Evolutionary conservation across 2,888 invertebrate genomes (phyloP), one percentile per base, ranked within the genome.

Genomic region (Pristionchus mayeri): DNA sequence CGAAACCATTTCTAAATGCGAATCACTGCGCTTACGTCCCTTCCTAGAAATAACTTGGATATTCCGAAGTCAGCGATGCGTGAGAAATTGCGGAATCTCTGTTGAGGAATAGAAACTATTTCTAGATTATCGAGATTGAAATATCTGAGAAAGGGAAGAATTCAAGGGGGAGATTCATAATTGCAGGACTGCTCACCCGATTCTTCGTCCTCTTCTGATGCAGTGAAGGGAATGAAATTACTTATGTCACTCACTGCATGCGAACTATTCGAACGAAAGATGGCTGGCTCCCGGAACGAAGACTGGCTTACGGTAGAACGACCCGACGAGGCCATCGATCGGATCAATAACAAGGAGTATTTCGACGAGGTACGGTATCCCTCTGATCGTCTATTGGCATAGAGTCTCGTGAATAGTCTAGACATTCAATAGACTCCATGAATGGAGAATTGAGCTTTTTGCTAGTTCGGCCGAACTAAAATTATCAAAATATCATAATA

Each of bases 281-380:
- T 89, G 52, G 85, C 86, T n/a, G 87, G 87, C 18, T 82, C 87
- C 18, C 86, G 84, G 40, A 85, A 79, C 30, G 86, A 85, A 40
- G 86, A 88, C 60, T 89, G 89, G 89, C 87, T 88, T 84, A 83
- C 85, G n/a, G 86, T 88, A 54, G 88, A 89, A 75, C 86, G 86
- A 85, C 89, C 89, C 0, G 85, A 85, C 21, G 86, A 86, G n/a
- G 84, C 87, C 6, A 85, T 87, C 44, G 48, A 50, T 44, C 60
- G 81, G 48, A 60, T 82, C 37, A 57, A 80, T 57, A 57, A n/a
- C 6, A 27, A 24, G 27, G 57, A 57, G 21, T 78, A 30, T 40
- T 80, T 80, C 57, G 80, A 80, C 40, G 57, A 54, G 80, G 80
- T 80, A 80, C 34, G 54, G 11, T 13, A 16, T 34, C 34, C 4